Evolutionary conservation across 2,888 invertebrate genomes (phyloP).

Genomic region (Trissoscelio sp.): DNA sequence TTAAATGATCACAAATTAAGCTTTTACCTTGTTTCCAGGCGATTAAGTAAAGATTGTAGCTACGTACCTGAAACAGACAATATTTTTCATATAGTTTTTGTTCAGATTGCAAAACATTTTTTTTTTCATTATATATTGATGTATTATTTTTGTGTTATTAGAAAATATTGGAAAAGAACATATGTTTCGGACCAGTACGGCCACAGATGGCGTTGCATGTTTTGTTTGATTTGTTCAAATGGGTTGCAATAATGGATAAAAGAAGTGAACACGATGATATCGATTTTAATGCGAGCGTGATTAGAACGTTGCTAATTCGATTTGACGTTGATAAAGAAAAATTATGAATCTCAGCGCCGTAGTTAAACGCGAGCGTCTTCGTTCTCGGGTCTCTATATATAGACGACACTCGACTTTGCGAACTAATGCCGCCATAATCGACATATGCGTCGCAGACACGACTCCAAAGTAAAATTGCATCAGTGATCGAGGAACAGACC

Average conservation of each 20-base stretch:
- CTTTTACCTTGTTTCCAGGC: background rate
- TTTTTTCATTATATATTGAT: background rate
- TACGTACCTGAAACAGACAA: slow-evolving; percentile 25
- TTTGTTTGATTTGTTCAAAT: background rate
- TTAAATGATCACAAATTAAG: background rate
- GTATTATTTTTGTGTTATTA: slow-evolving; percentile 1
- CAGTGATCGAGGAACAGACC: slow-evolving; percentile 56
- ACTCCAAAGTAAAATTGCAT: slow-evolving; percentile 60
- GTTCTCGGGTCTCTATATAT: background rate
- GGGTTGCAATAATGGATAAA: background rate
- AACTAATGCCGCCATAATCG: slow-evolving; percentile 51
- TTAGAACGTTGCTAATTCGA: slow-evolving; percentile 11
- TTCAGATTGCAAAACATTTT: background rate
- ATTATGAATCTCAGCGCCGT: slow-evolving; percentile 14
- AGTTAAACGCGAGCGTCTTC: slow-evolving; percentile 17
- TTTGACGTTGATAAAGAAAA: slow-evolving; percentile 30
- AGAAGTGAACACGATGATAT: background rate
- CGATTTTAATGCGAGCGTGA: background rate
- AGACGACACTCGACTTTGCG: slow-evolving; percentile 28
- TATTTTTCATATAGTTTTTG: background rate
- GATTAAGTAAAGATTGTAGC: background rate
- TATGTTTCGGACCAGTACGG: background rate
- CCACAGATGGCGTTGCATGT: background rate
- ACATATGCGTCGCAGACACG: slow-evolving; percentile 57
- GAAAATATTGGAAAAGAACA: slow-evolving; percentile 2